Conservation (phyloP, 1,140 invertebrate genomes). For the Aphelinus certus region DNA sequence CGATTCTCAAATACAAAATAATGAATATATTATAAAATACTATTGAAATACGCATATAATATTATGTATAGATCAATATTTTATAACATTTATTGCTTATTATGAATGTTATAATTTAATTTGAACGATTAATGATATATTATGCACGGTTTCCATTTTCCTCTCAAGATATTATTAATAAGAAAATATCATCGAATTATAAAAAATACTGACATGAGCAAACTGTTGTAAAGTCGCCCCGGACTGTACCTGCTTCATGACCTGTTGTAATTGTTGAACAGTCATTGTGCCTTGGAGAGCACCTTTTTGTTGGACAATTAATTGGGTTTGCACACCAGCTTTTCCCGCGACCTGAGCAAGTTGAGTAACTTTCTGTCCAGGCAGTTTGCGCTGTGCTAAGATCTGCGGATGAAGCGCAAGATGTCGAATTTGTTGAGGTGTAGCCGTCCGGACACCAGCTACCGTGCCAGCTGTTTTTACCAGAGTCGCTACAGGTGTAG, state of each 20-base stretch:
- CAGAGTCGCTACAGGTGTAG: constrained; percentile 66
- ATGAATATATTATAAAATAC: no score
- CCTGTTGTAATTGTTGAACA: constrained; percentile 81
- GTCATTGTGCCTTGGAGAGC: constrained; percentile 73
- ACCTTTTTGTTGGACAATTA: constrained; percentile 75
- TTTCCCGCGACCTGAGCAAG: constrained; percentile 67
- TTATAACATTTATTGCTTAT: no score
- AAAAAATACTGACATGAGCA: constrained; percentile 59
- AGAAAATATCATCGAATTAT: not conserved
- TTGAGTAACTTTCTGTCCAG: constrained; percentile 71
- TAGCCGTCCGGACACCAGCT: constrained; percentile 66
- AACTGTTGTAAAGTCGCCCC: constrained; percentile 65
- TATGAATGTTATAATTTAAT: no score
- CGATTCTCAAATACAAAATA: no score
- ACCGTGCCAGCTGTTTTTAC: constrained; percentile 69
- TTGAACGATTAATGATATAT: no score
- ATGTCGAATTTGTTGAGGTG: constrained; percentile 74
- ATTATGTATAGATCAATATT: no score
- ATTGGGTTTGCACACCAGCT: constrained; percentile 67
- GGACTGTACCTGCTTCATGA: constrained; percentile 74
- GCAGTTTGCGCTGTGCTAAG: constrained; percentile 70
- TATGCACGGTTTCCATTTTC: no score
- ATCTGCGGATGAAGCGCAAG: constrained; percentile 76
- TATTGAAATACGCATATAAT: no score
- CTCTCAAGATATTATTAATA: no score